Evolutionary conservation across 2,797 vertebrate genomes (phyloP), one percentile per base, ranked within the genome.

Genomic region (Rhinophrynus dorsalis): DNA sequence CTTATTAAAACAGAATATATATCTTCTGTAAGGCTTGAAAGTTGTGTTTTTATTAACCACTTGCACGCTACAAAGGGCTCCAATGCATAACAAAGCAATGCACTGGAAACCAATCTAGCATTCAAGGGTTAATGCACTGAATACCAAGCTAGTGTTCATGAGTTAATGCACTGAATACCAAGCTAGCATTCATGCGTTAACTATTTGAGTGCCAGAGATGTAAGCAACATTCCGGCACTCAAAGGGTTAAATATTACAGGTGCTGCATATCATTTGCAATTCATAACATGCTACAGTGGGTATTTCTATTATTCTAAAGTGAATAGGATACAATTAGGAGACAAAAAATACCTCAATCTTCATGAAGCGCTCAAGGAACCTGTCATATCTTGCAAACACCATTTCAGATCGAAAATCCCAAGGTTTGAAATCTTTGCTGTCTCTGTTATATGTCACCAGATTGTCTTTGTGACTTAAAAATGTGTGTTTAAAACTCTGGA

Each of bases 321-420:
- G 42, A 64, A 72, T 42, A 64, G 68, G 38, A 42, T 48, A 50
- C 51, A 72, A 58, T 72, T 72, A 72, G 27, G 32, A 58, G 52
- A 64, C 47, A 54, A 13, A n/a, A 13, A 83, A 84, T 83, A 95
- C 90, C 90, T 94, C 82, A 77, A 87, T 80, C 77, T 92, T 90
- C 54, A 84, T 76, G 76, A 93, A 81, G 7, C 74, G 83, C 71
- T 85, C 77, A 57, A 89, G 81, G 78, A 94, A 93, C 57, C 75
- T 77, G 84, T 85, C 84, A 81, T 86, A 92, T 81, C 82, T 88
- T 73, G 79, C 78, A 81, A 96, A 94, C 59, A 92, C 81, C 79
- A 92, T 71, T 48, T 83, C 80, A 76, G 84, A 85, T 35, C 85
- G 90, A 77, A 96, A 96, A 88, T 95, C 88, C 91, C 90, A 93